These are phyloP conservation scores for Tauraco erythrolophus DNA, from an alignment of 2,113 vertebrate genomes.

Conservation along the genomic window DNA sequence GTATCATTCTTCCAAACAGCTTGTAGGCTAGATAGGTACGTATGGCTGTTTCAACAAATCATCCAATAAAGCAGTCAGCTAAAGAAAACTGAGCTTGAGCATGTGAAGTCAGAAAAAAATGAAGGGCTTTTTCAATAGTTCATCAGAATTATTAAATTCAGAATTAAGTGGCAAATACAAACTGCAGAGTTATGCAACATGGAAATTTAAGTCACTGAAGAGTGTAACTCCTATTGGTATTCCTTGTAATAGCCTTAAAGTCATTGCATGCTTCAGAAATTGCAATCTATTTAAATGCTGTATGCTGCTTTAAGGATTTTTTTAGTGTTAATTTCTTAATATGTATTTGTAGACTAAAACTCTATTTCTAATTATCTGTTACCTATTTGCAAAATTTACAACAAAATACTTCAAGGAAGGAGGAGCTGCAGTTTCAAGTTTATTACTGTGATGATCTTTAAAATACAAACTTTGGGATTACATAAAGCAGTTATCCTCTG, in stretches of 20 bases:
- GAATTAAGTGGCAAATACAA: background rate
- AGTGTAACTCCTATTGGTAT: background rate
- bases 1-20: background rate
- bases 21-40: background rate
- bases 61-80: background rate
- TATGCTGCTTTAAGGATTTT: background rate
- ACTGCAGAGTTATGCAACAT: background rate
- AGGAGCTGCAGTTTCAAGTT: background rate
- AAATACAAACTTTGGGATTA: background rate
- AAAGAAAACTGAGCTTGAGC: background rate
- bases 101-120: background rate
- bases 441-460: background rate
- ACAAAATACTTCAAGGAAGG: background rate
- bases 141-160: background rate
- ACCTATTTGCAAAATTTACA: background rate
- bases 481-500: background rate
- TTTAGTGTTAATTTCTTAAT: background rate
- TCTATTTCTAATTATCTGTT: background rate
- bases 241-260: background rate
- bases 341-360: background rate
- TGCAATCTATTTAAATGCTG: background rate
- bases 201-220: background rate
- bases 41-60: background rate
- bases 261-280: background rate
- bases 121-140: background rate